Percentiles rank a stretch among this genome's conserved stretches.
phyloP scores from a whole-genome alignment of 2,888 invertebrate genomes.

The Cantharis nigra region DNA sequence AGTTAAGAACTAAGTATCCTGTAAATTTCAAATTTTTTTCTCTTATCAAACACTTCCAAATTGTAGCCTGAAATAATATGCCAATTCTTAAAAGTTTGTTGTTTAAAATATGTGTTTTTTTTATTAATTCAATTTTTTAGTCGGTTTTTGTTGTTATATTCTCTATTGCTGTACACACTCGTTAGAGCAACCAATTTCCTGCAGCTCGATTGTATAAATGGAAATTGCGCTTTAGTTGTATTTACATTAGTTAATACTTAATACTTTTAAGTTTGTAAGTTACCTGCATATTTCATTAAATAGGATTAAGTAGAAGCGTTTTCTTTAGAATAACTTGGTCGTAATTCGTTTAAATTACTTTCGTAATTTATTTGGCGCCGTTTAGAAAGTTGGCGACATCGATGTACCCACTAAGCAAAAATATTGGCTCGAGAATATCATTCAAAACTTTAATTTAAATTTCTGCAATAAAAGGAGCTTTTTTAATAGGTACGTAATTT shows the following conservation, averaged over 20 bases:
- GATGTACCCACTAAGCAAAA: constrained; percentile 3
- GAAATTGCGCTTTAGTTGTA: not conserved
- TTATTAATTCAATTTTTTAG: no score
- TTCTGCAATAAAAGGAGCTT: not conserved
- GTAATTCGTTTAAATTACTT: constrained; percentile 9
- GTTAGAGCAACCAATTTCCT: not conserved
- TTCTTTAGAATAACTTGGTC: constrained; percentile 13
- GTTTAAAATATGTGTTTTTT: no score
- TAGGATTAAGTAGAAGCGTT: constrained; percentile 14
- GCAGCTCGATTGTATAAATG: not conserved
- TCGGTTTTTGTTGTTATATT: not conserved
- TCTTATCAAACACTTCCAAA: no score
- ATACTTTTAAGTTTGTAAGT: not conserved
- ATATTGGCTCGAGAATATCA: not conserved
- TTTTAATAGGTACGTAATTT: not conserved
- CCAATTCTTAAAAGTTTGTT: no score
- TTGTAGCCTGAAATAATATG: no score
- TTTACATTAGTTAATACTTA: not conserved
- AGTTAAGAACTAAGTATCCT: no score
- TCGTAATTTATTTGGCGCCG: constrained; percentile 22
- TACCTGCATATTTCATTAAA: constrained; percentile 17
- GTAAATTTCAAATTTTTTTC: no score
- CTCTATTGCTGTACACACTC: not conserved
- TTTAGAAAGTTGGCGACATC: constrained; percentile 11
- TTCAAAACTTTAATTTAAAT: constrained; percentile 5